These are phyloP conservation scores for Macrosiphum euphorbiae DNA, from an alignment of 2,888 invertebrate species.

Conservation along the genomic window DNA sequence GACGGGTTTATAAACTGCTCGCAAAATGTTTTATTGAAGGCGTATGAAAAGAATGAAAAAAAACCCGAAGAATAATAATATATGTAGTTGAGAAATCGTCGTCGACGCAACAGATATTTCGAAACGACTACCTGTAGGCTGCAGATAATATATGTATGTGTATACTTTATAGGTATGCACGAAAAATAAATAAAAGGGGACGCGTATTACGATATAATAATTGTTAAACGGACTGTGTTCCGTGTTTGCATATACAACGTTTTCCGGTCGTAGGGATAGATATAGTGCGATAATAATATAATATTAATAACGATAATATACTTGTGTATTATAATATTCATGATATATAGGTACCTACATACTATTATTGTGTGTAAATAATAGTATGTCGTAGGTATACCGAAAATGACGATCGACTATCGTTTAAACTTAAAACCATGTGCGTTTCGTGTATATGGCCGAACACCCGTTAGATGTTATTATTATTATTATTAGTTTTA, in stretches of 20 bases:
- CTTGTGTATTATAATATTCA: background rate
- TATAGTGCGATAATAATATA: background rate
- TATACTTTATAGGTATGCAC: background rate
- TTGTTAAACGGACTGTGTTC: conserved; percentile 55
- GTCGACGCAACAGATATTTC: conserved; percentile 49
- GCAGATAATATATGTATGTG: background rate
- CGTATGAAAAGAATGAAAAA: conserved; percentile 19
- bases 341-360: background rate
- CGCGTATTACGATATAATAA: conserved; percentile 17
- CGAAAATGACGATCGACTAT: background rate
- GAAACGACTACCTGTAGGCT: conserved; percentile 23
- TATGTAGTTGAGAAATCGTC: conserved; percentile 52
- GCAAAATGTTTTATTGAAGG: conserved; percentile 62
- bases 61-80: conserved; percentile 32
- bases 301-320: background rate
- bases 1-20: conserved; percentile 54
- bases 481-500: background rate
- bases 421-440: conserved; percentile 18
- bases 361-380: background rate
- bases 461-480: background rate
- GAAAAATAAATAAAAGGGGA: conserved; percentile 13
- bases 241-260: conserved; percentile 50
- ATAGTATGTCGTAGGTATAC: background rate
- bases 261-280: conserved; percentile 6
- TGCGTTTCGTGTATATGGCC: background rate